Conservation (phyloP, 2,113 vertebrate species). For the Hiodon tergisus region DNA sequence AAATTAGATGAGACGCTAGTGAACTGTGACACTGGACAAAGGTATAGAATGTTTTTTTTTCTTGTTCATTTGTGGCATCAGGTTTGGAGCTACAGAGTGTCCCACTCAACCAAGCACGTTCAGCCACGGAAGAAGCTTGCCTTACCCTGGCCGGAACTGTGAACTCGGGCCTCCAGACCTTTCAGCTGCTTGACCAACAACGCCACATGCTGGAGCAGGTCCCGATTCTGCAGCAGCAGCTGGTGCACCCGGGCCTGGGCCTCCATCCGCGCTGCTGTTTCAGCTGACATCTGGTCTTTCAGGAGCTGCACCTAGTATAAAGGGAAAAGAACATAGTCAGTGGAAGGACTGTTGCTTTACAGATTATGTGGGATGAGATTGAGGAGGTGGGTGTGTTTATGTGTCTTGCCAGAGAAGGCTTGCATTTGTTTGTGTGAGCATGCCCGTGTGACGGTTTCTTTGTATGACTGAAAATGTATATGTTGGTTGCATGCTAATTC, state of each 20-base stretch:
- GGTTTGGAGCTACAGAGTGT: no score
- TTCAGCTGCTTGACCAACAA: conserved; percentile 76
- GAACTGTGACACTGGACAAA: no score
- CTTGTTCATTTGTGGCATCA: no score
- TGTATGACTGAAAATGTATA: background rate
- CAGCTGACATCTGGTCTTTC: conserved; percentile 72
- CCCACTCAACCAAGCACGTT: no score
- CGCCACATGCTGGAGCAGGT: conserved; percentile 74
- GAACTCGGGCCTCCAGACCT: conserved; percentile 60
- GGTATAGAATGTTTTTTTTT: no score
- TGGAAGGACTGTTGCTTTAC: background rate
- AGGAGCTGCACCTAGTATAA: conserved; percentile 67
- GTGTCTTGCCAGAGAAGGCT: background rate
- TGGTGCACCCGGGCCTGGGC: conserved; percentile 74
- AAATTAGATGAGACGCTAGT: no score
- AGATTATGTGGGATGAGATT: background rate
- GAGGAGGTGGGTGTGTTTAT: background rate
- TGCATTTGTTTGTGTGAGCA: background rate
- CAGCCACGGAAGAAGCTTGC: background rate
- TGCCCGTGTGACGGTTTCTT: background rate
- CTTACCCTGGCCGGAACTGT: conserved; percentile 41
- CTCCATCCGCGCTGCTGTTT: conserved; percentile 69
- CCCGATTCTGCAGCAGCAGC: conserved; percentile 75
- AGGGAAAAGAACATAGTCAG: background rate
- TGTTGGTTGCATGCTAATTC: background rate